Percentiles rank a stretch among this genome's conserved stretches.
Evolutionary conservation across 2,888 invertebrate genomes (phyloP).

Genomic region (Temnothorax rugatulus): DNA sequence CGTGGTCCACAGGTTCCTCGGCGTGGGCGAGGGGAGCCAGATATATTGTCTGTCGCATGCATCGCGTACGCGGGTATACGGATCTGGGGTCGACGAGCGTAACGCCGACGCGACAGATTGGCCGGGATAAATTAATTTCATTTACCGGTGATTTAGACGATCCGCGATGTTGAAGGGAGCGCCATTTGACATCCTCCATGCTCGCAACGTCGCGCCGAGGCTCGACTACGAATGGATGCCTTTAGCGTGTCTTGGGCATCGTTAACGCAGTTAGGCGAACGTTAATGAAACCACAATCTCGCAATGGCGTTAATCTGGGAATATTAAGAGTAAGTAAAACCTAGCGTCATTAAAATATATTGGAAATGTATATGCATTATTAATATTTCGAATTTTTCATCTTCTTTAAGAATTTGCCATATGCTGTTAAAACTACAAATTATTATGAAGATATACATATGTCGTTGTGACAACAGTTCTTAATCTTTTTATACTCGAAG

Average conservation of each 20-base stretch:
- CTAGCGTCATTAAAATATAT: neutral
- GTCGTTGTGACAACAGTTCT: neutral
- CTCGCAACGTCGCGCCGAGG: constrained; percentile 49
- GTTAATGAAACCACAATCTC: neutral
- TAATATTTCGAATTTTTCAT: neutral
- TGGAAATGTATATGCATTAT: neutral
- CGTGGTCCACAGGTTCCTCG: constrained; percentile 58
- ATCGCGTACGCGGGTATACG: constrained; percentile 75
- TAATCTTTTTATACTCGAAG: neutral
- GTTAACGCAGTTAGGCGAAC: constrained; percentile 29
- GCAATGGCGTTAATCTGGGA: neutral
- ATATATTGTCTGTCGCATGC: constrained; percentile 80
- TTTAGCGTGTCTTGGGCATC: constrained; percentile 37
- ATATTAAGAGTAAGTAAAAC: neutral
- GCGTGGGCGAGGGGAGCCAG: constrained; percentile 66
- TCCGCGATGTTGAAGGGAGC: constrained; percentile 72
- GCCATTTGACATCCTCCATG: constrained; percentile 71
- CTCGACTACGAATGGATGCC: constrained; percentile 44
- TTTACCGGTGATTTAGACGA: constrained; percentile 79
- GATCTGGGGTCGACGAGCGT: constrained; percentile 71
- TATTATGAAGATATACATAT: no score
- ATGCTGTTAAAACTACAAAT: no score
- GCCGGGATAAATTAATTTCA: constrained; percentile 81
- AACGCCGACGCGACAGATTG: constrained; percentile 79
- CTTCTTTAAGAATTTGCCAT: neutral